phyloP scores from a whole-genome alignment of 1,140 invertebrate species.

The Babylonia areolata region DNA sequence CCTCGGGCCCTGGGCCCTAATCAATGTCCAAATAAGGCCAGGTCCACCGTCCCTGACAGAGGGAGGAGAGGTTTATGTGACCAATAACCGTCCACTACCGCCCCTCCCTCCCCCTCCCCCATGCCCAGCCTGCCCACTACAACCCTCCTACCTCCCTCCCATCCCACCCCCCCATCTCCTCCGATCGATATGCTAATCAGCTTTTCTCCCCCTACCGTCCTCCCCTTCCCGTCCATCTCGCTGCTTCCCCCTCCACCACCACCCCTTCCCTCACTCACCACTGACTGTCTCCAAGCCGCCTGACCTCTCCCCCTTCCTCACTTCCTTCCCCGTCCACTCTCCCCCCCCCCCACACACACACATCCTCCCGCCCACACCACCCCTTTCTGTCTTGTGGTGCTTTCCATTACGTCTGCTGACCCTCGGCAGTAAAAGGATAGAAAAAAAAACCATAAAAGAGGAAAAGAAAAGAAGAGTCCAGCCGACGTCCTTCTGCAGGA shows the following conservation, averaged over 20 bases:
- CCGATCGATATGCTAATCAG: background rate
- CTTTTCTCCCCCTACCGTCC: background rate
- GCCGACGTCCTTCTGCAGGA: no score
- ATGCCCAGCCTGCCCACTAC: no score
- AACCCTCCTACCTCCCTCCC: no score
- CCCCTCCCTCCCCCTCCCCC: no score
- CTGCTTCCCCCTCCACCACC: background rate
- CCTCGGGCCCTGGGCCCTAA: background rate
- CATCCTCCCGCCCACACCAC: background rate
- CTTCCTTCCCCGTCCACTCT: background rate
- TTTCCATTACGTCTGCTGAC: no score
- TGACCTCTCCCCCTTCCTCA: background rate
- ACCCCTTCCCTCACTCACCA: background rate
- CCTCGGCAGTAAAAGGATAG: no score
- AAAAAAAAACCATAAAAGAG: no score
- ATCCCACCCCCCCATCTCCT: background rate
- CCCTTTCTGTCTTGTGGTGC: background rate
- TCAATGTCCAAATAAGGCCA: background rate
- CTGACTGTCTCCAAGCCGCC: background rate
- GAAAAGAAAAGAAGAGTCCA: no score
- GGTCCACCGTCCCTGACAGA: background rate
- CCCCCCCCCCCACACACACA: background rate
- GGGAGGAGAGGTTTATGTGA: background rate
- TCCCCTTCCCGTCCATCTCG: background rate
- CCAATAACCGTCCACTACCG: constrained; percentile 1